A percentile compares a stretch with the other conserved stretches of the same genome.
Evolutionary conservation across 1,140 invertebrate species (phyloP).

Genomic region (Eufriesea mexicana): DNA sequence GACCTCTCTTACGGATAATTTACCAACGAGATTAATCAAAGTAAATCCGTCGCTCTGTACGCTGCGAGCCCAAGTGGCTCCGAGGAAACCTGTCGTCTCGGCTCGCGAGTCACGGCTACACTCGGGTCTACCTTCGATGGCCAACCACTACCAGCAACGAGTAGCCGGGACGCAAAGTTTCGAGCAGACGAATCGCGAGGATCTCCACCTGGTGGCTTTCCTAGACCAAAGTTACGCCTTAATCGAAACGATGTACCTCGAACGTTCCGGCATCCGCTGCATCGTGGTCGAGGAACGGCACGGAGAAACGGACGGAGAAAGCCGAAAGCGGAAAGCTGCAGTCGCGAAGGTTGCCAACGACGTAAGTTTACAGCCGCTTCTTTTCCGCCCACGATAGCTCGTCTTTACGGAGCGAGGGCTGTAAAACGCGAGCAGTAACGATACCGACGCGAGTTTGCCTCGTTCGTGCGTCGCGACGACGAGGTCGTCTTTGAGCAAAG

Average conservation of each 20-base stretch:
- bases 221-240: no score
- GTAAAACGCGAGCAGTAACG: slow-evolving; percentile 28
- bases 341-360: slow-evolving; percentile 20
- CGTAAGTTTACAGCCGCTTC: slow-evolving; percentile 44
- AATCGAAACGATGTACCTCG: background rate
- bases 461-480: background rate
- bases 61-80: no score
- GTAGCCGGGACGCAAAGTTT: no score
- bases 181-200: no score
- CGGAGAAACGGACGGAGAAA: background rate
- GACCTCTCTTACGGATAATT: background rate
- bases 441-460: slow-evolving; percentile 45
- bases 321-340: slow-evolving; percentile 46
- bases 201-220: no score
- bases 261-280: no score
- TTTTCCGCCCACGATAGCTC: slow-evolving; percentile 37
- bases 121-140: background rate
- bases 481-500: slow-evolving; percentile 9
- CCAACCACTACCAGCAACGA: no score
- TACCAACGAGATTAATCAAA: background rate
- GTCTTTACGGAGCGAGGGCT: slow-evolving; percentile 23
- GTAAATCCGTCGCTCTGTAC: background rate
- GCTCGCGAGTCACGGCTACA: background rate
- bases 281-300: no score
- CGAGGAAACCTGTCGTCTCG: background rate